Conservation (phyloP, 2,113 vertebrate genomes). For the Leiothrix lutea region DNA sequence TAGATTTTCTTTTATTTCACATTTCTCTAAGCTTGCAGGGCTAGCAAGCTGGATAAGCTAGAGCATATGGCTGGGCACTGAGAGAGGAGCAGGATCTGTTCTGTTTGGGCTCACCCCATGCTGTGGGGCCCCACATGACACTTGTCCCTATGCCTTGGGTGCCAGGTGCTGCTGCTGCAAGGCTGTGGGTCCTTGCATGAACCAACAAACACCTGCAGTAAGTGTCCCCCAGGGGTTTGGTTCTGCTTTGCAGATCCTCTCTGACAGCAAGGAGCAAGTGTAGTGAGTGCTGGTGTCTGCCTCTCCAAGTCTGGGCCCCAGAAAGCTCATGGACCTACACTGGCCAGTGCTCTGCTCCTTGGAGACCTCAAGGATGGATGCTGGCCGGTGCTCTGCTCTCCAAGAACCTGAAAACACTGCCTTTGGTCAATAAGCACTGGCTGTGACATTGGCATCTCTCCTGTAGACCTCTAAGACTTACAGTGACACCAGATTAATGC, state of each 20-base stretch:
- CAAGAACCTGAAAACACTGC: neutral
- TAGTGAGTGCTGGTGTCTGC: neutral
- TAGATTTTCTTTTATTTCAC: neutral
- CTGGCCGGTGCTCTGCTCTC: neutral
- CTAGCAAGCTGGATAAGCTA: neutral
- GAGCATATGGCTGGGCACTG: neutral
- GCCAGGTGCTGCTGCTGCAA: neutral
- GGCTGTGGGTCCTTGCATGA: neutral
- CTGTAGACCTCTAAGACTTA: neutral
- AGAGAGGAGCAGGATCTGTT: neutral
- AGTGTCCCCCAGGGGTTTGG: neutral
- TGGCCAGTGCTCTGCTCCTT: neutral
- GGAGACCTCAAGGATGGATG: neutral
- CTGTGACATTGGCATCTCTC: neutral
- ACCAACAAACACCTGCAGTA: neutral
- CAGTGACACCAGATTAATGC: neutral
- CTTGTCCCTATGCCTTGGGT: neutral
- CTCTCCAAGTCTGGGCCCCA: neutral
- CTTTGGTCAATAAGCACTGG: neutral
- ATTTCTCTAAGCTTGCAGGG: neutral
- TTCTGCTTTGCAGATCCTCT: neutral
- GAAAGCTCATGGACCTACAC: neutral
- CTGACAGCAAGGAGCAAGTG: neutral
- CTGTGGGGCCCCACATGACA: neutral
- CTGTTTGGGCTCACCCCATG: neutral